These are phyloP conservation scores for Sarcophaga peregrina DNA, from an alignment of 1,140 invertebrate genomes.

Conservation along the genomic window DNA sequence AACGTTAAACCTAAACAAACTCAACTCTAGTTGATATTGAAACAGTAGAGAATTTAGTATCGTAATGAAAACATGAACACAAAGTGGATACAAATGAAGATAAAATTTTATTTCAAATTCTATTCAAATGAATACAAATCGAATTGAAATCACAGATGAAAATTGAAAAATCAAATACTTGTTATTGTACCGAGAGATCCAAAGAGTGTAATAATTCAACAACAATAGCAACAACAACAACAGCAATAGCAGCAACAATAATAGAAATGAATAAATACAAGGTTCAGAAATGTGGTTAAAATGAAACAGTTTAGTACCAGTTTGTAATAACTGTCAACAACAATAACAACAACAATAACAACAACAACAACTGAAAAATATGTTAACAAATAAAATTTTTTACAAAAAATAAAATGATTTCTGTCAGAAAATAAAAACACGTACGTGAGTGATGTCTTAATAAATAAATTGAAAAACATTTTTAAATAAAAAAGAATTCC, in stretches of 20 bases:
- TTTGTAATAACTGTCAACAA: constrained; percentile 20
- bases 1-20: background rate
- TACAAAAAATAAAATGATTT: background rate
- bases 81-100: background rate
- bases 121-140: background rate
- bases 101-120: too few species aligned
- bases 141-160: background rate
- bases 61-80: background rate
- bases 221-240: too few species aligned
- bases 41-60: background rate
- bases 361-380: background rate
- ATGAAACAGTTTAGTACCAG: constrained; percentile 24
- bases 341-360: background rate
- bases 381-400: too few species aligned
- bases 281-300: constrained; percentile 15
- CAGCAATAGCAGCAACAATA: too few species aligned
- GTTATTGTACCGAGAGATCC: too few species aligned
- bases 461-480: background rate
- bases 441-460: constrained; percentile 23
- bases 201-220: too few species aligned
- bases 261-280: background rate
- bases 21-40: background rate
- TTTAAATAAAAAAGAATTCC: background rate
- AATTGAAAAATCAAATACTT: too few species aligned
- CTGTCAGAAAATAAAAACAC: constrained; percentile 3